Base-by-base conservation (phyloP, 2,113 vertebrate species). In the Urocolius indicus region DNA sequence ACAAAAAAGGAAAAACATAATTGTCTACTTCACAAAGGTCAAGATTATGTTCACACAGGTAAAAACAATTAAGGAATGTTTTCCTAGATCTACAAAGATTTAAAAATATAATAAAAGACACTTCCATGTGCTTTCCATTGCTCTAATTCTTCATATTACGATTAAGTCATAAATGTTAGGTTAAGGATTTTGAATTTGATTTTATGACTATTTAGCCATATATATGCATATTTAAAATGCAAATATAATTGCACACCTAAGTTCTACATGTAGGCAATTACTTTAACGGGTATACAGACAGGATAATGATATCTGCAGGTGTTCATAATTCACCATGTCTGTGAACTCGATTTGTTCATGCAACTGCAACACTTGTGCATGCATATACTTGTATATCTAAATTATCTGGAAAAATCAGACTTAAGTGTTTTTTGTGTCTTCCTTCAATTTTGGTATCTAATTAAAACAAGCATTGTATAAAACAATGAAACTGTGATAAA, bases 301-400 rank as follows among this genome's bases (percentile, higher is more conserved):
- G 29, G 43, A 86, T 86, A 94, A 90, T 95, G 85, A 48, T 61
- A 65, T 82, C 79, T 84, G 52, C 79, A 95, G 74, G 72, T 45
- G 62, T 87, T 67, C 74, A 85, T 89, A 91, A 94, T 94, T 92
- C 55, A 45, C 76, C 27, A n/a, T 76, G 62, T 77, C 72, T 90
- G 45, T 73, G 34, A 55, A 79, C 68, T 24, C 36, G 63, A 94
- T 84, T 92, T 90, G 29, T 77, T 84, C 86, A 84, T 48, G 16
- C 29, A 86, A 66, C 36, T 77, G 51, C 20, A 92, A n/a, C 86
- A 88, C 90, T 57, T 77, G 68, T 3, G 4, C 3, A 10, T 36
- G 5, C 23, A 34, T 58, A 67, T 29, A 55, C 6, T 63, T 63
- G 55, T 52, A 14, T 17, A 20, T 43, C 55, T 87, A 67, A 88